These are phyloP conservation scores for Drosophila prolongata DNA, from an alignment of 2,888 invertebrate species.

Conservation along the genomic window DNA sequence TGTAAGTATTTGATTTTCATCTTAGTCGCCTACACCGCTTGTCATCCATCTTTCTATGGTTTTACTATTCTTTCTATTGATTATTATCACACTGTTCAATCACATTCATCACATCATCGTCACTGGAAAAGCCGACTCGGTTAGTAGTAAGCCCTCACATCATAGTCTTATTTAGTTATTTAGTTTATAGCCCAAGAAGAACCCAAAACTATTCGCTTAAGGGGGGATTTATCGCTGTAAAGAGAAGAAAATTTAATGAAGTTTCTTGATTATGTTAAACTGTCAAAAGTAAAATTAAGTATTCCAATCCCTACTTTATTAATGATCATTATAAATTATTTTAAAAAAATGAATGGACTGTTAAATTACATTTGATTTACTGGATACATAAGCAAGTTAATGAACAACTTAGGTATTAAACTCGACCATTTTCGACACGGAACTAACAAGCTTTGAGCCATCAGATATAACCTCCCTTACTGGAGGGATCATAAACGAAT, in stretches of 20 bases:
- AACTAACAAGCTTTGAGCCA: not conserved
- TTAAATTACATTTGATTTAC: too few species aligned
- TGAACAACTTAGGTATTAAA: too few species aligned
- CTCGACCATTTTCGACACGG: not conserved
- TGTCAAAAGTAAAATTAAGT: too few species aligned
- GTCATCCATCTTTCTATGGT: constrained; percentile 51
- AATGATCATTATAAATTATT: too few species aligned
- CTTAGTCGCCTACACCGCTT: constrained; percentile 31
- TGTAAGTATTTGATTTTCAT: constrained; percentile 65
- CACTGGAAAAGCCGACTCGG: constrained; percentile 57
- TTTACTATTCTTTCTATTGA: constrained; percentile 49
- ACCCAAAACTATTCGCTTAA: not conserved
- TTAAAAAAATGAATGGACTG: too few species aligned
- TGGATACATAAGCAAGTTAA: too few species aligned
- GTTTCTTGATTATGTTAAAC: too few species aligned
- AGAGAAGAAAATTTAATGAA: too few species aligned
- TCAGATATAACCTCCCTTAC: constrained; percentile 6
- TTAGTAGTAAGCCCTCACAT: constrained; percentile 54
- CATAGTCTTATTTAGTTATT: constrained; percentile 10
- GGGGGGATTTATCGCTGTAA: too few species aligned
- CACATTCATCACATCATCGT: constrained; percentile 57
- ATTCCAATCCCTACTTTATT: too few species aligned
- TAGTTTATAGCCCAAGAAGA: not conserved
- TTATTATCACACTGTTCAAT: constrained; percentile 53
- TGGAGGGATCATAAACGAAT: not conserved